Conservation (phyloP, 1,140 invertebrate species). For the Cardiocondyla obscurior region DNA sequence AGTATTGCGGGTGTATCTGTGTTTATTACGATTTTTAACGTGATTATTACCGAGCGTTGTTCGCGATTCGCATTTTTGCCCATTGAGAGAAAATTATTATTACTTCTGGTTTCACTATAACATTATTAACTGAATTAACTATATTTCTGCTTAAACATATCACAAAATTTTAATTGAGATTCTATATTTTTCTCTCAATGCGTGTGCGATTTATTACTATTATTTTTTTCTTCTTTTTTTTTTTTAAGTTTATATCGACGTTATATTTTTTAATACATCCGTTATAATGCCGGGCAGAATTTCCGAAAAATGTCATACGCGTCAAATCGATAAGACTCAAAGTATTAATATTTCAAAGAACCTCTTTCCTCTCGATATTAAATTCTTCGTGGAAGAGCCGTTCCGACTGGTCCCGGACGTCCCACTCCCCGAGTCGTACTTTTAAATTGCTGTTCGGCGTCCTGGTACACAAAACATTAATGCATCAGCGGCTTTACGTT, state of each 20-base stretch:
- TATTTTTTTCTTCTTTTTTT: neutral
- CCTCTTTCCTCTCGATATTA: constrained; percentile 94
- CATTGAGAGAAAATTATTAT: no score
- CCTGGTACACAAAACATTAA: constrained; percentile 76
- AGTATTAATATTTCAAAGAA: constrained; percentile 73
- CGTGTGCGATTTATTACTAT: no score
- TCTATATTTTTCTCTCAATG: no score
- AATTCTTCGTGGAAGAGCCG: constrained; percentile 94
- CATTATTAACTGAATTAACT: no score
- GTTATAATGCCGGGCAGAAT: no score
- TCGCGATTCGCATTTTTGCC: no score
- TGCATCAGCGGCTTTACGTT: constrained; percentile 55
- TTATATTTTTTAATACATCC: no score
- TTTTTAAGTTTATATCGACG: no score
- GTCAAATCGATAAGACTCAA: neutral
- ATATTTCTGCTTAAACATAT: no score
- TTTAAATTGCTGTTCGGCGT: constrained; percentile 93
- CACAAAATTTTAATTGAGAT: no score
- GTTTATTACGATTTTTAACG: constrained; percentile 9
- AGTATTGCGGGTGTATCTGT: constrained; percentile 92
- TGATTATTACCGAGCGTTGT: constrained; percentile 8
- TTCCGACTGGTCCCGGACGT: constrained; percentile 93
- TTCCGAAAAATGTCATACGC: neutral
- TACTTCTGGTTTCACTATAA: no score
- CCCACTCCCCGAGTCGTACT: constrained; percentile 95